Conservation (phyloP, 2,888 invertebrate genomes). For the Liodrosophila aerea region DNA sequence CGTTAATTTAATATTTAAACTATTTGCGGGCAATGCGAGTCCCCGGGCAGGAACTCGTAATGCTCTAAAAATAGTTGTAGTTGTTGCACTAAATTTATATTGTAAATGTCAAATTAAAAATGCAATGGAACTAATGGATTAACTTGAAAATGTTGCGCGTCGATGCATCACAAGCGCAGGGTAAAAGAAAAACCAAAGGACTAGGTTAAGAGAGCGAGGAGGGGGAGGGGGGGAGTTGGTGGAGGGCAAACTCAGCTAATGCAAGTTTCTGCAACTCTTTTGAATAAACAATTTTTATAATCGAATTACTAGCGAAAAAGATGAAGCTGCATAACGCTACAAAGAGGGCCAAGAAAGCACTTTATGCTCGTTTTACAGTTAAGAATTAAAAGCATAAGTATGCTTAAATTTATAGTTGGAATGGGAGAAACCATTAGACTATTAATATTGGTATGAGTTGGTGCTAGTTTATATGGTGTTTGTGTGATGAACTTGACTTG, state of each 20-base stretch:
- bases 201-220: not conserved
- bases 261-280: conserved; percentile 34
- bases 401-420: too few relatives aligned
- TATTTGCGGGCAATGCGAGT: conserved; percentile 41
- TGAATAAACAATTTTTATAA: conserved; percentile 54
- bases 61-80: not conserved
- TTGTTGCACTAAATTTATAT: conserved; percentile 54
- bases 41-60: not conserved
- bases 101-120: conserved; percentile 75
- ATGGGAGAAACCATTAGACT: too few relatives aligned
- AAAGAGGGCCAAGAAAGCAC: not conserved
- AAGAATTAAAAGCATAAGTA: not conserved
- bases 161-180: conserved; percentile 61
- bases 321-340: conserved; percentile 16
- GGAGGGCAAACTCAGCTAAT: conserved; percentile 11
- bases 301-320: conserved; percentile 40
- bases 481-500: too few relatives aligned
- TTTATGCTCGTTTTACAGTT: not conserved
- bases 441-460: too few relatives aligned
- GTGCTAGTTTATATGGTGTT: too few relatives aligned
- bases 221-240: not conserved
- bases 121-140: conserved; percentile 74
- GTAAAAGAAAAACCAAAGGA: too few relatives aligned
- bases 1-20: conserved; percentile 63
- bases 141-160: conserved; percentile 57